Evolutionary conservation across 2,113 vertebrate genomes (phyloP).

Genomic region (Miniopterus natalensis): DNA sequence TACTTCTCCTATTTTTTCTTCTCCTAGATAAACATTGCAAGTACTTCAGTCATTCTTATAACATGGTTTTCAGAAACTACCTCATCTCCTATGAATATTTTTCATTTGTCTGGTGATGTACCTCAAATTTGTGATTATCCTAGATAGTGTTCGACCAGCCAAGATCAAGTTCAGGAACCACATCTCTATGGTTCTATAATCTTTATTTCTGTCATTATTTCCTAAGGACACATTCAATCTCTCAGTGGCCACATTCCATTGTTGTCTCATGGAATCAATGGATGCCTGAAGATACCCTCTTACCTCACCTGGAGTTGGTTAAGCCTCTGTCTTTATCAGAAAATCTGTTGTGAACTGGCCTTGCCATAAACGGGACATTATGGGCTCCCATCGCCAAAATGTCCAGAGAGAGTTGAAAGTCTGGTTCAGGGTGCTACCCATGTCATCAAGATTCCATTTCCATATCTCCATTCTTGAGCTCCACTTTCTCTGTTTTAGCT

Average conservation of each 20-base stretch:
- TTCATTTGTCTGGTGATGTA: background rate
- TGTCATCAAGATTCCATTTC: background rate
- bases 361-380: background rate
- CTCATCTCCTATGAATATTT: background rate
- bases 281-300: background rate
- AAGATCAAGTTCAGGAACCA: background rate
- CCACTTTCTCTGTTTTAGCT: background rate
- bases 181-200: background rate
- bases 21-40: background rate
- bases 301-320: background rate
- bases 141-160: background rate
- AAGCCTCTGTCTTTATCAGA: background rate
- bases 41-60: background rate
- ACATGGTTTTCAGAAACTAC: constrained; percentile 10
- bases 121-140: background rate
- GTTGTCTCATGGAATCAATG: background rate
- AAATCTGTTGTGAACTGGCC: background rate
- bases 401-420: background rate
- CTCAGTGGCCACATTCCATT: background rate
- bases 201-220: background rate
- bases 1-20: background rate
- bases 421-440: background rate
- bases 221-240: background rate
- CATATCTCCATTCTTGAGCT: background rate
- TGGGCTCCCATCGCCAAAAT: background rate